These are phyloP conservation scores for Chaetodon auriga DNA, from an alignment of 2,113 vertebrate genomes.

Conservation along the genomic window DNA sequence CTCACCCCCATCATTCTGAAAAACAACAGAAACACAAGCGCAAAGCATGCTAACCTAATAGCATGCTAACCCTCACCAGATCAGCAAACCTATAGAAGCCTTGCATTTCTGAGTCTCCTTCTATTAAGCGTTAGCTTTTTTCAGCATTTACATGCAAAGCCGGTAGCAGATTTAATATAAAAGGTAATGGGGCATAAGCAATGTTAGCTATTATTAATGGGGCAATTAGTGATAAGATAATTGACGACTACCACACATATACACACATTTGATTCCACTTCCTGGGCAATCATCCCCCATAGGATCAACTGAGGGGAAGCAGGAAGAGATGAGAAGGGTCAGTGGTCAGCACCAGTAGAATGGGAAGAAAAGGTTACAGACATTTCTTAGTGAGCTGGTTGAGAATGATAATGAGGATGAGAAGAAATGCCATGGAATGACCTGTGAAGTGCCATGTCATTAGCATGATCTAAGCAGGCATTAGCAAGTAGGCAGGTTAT, in stretches of 20 bases:
- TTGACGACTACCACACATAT: constrained; percentile 84
- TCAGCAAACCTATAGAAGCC: constrained; percentile 49
- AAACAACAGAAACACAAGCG: constrained; percentile 54
- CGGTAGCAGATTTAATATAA: constrained; percentile 61
- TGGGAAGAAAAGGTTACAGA: constrained; percentile 69
- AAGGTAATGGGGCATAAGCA: constrained; percentile 64
- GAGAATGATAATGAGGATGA: constrained; percentile 48
- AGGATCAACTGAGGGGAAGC: constrained; percentile 94
- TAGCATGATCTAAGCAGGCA: constrained; percentile 44
- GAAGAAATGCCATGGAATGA: constrained; percentile 46
- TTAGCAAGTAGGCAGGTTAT: constrained; percentile 49
- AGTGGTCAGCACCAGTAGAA: constrained; percentile 77
- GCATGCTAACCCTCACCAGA: constrained; percentile 60
- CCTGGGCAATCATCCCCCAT: constrained; percentile 96
- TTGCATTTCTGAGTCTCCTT: constrained; percentile 85
- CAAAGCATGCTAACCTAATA: constrained; percentile 70
- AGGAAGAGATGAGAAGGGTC: constrained; percentile 93
- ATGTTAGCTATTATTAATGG: constrained; percentile 74
- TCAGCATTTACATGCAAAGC: constrained; percentile 89
- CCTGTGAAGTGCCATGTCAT: constrained; percentile 48
- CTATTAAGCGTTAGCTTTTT: constrained; percentile 46
- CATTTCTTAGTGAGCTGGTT: constrained; percentile 54
- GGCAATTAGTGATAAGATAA: constrained; percentile 72
- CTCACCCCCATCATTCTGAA: constrained; percentile 44
- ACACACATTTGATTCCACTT: constrained; percentile 99